Evolutionary conservation across 2,888 invertebrate genomes (phyloP).

Genomic region (Calameuta filiformis): DNA sequence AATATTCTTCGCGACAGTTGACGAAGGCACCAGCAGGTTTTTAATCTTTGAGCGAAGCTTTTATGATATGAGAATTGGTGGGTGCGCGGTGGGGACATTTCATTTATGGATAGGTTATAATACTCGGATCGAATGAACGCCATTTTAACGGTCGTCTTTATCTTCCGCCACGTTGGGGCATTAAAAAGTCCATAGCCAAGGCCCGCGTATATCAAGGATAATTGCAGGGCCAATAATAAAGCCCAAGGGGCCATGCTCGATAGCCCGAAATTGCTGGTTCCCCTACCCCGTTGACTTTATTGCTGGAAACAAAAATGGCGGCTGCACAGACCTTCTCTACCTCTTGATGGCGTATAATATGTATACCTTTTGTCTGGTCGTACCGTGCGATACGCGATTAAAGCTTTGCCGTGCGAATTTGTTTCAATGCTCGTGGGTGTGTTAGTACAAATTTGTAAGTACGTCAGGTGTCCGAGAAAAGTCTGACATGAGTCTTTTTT

Average conservation of each 20-base stretch:
- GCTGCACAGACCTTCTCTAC: conserved; percentile 22
- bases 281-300: conserved; percentile 50
- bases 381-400: neutral
- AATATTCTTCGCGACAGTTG: neutral
- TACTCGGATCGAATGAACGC: conserved; percentile 31
- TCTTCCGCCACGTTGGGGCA: conserved; percentile 38
- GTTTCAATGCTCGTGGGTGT: neutral
- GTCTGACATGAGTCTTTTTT: too few species aligned
- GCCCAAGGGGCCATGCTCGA: conserved; percentile 63
- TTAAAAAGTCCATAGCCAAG: conserved; percentile 45
- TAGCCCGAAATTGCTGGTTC: conserved; percentile 66
- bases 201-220: conserved; percentile 63
- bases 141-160: conserved; percentile 41
- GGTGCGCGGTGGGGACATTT: neutral
- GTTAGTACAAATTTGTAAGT: too few species aligned
- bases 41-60: neutral
- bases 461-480: too few species aligned
- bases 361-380: neutral
- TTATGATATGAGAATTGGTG: neutral
- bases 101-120: neutral
- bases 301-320: conserved; percentile 46
- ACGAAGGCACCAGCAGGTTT: neutral
- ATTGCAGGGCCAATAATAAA: conserved; percentile 66
- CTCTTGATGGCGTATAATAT: conserved; percentile 52
- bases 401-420: neutral